These are phyloP conservation scores for Proisotoma minuta DNA, from an alignment of 2,888 invertebrate species.

Conservation along the genomic window DNA sequence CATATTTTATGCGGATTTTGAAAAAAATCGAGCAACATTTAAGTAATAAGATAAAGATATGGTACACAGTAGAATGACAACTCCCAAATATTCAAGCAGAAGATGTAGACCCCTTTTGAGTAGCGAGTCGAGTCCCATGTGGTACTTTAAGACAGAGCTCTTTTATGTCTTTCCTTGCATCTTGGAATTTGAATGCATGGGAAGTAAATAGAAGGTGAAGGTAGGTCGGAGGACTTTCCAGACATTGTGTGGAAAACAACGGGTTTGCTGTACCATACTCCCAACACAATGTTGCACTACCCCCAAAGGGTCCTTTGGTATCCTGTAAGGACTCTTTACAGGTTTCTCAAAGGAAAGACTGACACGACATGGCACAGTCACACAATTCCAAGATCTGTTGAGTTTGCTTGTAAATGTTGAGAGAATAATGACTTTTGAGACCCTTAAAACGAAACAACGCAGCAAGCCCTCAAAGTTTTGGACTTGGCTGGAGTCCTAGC, in stretches of 20 bases:
- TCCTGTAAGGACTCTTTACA: no score
- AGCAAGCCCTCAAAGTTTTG: not conserved
- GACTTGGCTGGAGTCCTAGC: not conserved
- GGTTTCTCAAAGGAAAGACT: not conserved
- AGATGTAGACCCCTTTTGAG: not conserved
- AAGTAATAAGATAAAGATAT: not conserved
- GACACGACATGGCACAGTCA: not conserved
- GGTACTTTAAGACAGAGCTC: not conserved
- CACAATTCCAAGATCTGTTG: not conserved
- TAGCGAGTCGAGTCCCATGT: not conserved
- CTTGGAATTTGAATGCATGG: not conserved
- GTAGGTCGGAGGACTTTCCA: not conserved
- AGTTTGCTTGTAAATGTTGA: no score
- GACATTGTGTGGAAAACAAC: not conserved
- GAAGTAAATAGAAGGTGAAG: not conserved
- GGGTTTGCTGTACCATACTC: not conserved
- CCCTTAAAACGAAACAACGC: not conserved
- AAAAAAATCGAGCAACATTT: not conserved
- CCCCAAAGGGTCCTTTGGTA: no score
- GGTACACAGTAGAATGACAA: not conserved
- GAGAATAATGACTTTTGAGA: constrained; percentile 2
- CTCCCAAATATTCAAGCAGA: not conserved
- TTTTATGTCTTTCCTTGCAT: not conserved
- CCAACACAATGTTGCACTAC: not conserved
- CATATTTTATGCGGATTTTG: no score